phyloP scores from a whole-genome alignment of 2,888 invertebrate species.

The Eristalinus sepulchralis region DNA sequence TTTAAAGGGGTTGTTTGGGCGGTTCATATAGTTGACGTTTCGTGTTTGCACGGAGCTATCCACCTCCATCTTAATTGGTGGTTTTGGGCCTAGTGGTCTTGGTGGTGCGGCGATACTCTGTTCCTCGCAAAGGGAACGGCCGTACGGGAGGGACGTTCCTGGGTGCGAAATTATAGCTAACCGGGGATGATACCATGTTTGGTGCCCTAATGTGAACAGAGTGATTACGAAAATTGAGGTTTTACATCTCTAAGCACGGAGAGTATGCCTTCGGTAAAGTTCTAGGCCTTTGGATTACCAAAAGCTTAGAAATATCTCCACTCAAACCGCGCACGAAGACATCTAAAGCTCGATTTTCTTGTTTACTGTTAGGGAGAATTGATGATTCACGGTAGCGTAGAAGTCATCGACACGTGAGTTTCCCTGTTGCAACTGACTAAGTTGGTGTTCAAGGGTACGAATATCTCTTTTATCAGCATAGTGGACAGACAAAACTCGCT shows the following conservation, averaged over 20 bases:
- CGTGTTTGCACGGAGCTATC: not conserved
- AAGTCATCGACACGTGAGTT: slow-evolving; percentile 27
- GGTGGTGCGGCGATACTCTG: not conserved
- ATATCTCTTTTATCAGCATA: too few species aligned
- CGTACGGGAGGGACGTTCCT: not conserved
- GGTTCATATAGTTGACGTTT: not conserved
- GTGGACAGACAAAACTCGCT: too few species aligned
- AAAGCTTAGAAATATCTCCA: not conserved
- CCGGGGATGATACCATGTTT: not conserved
- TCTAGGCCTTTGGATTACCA: not conserved
- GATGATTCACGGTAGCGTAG: slow-evolving; percentile 20
- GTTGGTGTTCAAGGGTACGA: too few species aligned
- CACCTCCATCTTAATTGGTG: too few species aligned
- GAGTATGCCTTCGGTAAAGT: not conserved
- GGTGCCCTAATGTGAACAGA: not conserved
- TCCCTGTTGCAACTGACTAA: slow-evolving; percentile 17
- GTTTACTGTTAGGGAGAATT: slow-evolving; percentile 14
- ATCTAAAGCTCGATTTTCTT: slow-evolving; percentile 17
- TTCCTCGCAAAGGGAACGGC: not conserved
- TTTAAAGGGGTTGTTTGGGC: not conserved
- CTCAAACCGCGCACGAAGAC: slow-evolving; percentile 5
- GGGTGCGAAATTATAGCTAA: not conserved
- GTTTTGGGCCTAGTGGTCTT: not conserved
- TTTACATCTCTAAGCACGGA: not conserved
- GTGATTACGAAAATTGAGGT: not conserved